These are phyloP conservation scores for Cerceris rybyensis DNA, from an alignment of 2,888 invertebrate species.

Conservation along the genomic window DNA sequence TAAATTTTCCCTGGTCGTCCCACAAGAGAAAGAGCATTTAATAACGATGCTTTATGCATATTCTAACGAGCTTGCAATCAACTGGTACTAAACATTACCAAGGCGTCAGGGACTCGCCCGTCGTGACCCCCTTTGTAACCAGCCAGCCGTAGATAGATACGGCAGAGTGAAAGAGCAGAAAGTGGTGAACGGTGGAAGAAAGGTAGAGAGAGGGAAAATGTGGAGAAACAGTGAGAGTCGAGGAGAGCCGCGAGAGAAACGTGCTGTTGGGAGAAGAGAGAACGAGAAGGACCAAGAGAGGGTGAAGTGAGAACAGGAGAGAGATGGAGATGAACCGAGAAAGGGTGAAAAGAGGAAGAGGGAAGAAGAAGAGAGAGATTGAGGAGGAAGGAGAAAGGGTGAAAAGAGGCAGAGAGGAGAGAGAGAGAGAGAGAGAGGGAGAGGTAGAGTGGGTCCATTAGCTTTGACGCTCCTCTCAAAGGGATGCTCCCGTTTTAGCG, in stretches of 20 bases:
- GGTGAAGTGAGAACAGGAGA: conserved; percentile 18
- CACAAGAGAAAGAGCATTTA: conserved; percentile 62
- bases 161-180: background rate
- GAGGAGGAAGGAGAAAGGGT: too few relatives aligned
- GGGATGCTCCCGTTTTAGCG: conserved; percentile 76
- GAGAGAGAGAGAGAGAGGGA: conserved; percentile 1
- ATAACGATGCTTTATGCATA: conserved; percentile 68
- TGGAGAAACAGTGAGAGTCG: conserved; percentile 17
- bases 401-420: too few relatives aligned
- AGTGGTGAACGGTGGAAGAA: background rate
- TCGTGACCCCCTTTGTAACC: conserved; percentile 53
- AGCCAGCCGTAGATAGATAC: conserved; percentile 2
- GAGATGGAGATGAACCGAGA: conserved; percentile 28
- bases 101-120: conserved; percentile 51
- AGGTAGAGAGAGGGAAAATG: background rate
- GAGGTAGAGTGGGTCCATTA: conserved; percentile 74
- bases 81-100: conserved; percentile 68
- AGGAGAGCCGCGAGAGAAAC: conserved; percentile 5
- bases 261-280: background rate
- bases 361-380: conserved; percentile 26
- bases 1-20: conserved; percentile 40
- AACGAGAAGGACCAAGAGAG: background rate
- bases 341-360: conserved; percentile 40
- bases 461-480: conserved; percentile 80
- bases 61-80: conserved; percentile 73